phyloP scores from a whole-genome alignment of 2,888 invertebrate genomes.

The Vesta saturnalis region DNA sequence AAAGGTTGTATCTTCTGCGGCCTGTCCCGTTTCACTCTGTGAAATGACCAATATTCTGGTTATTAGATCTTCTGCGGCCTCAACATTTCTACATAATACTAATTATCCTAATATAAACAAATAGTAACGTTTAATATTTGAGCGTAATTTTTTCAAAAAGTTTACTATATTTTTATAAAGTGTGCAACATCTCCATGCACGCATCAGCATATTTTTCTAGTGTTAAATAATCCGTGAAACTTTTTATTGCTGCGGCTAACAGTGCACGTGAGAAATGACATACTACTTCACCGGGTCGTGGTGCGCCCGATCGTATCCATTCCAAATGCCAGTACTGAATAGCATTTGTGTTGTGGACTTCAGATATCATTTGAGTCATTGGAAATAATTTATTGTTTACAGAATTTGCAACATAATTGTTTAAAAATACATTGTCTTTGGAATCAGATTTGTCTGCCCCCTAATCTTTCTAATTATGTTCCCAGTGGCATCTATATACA shows the following conservation, averaged over 20 bases:
- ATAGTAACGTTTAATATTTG: slow-evolving; percentile 6
- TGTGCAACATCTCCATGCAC: slow-evolving; percentile 15
- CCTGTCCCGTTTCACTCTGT: slow-evolving; percentile 17
- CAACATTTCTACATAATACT: slow-evolving; percentile 9
- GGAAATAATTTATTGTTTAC: neutral
- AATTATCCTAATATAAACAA: slow-evolving; percentile 15
- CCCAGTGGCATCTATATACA: neutral
- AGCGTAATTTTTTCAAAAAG: no score
- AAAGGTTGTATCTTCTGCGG: neutral
- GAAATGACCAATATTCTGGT: no score
- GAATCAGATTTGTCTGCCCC: neutral
- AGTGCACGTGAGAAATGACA: neutral
- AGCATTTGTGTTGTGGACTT: no score
- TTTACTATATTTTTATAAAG: slow-evolving; percentile 25
- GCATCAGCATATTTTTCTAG: neutral
- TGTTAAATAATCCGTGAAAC: slow-evolving; percentile 3
- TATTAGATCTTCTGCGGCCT: slow-evolving; percentile 15
- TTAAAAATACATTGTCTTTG: slow-evolving; percentile 1
- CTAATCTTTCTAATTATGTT: neutral
- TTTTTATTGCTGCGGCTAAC: slow-evolving; percentile 4
- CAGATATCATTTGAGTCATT: no score
- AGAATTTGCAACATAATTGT: slow-evolving; percentile 1
- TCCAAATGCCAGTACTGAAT: neutral
- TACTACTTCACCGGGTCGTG: slow-evolving; percentile 7
- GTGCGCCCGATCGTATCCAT: slow-evolving; percentile 4